phyloP scores from a whole-genome alignment of 2,113 vertebrate genomes.

The Crotophaga sulcirostris region DNA sequence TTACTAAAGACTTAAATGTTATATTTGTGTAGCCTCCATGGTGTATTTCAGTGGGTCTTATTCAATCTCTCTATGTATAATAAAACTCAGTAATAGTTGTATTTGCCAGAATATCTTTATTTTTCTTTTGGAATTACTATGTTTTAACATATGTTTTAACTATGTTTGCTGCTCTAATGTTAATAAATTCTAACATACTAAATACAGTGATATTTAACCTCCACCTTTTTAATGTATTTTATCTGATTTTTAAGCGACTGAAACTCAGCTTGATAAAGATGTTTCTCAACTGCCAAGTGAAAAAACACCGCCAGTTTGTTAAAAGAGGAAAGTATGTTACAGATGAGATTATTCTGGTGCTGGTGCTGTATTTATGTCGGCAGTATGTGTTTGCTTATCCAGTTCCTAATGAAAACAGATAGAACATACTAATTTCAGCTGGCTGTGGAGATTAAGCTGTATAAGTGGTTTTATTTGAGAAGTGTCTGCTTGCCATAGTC shows the following conservation, averaged over 20 bases:
- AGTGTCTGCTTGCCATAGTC: background rate
- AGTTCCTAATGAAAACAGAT: background rate
- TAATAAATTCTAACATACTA: background rate
- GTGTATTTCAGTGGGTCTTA: background rate
- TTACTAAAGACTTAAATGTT: background rate
- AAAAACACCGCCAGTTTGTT: background rate
- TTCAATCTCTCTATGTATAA: background rate
- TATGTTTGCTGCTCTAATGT: too few relatives aligned
- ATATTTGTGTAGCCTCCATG: background rate
- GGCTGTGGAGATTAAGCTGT: background rate
- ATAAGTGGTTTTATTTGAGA: background rate
- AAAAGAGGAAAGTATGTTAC: background rate
- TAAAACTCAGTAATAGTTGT: background rate
- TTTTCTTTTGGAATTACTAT: background rate
- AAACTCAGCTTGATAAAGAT: background rate
- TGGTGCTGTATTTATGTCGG: background rate
- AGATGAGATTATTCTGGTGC: background rate
- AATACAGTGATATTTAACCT: background rate
- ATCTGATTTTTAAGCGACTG: background rate
- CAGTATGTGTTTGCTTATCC: background rate
- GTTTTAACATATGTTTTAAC: background rate
- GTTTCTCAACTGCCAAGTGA: background rate
- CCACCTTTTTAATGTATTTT: fast-evolving
- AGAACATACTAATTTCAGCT: background rate
- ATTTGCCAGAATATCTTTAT: background rate